Base-by-base conservation (phyloP, 2,113 vertebrate species). In the Progne subis region DNA sequence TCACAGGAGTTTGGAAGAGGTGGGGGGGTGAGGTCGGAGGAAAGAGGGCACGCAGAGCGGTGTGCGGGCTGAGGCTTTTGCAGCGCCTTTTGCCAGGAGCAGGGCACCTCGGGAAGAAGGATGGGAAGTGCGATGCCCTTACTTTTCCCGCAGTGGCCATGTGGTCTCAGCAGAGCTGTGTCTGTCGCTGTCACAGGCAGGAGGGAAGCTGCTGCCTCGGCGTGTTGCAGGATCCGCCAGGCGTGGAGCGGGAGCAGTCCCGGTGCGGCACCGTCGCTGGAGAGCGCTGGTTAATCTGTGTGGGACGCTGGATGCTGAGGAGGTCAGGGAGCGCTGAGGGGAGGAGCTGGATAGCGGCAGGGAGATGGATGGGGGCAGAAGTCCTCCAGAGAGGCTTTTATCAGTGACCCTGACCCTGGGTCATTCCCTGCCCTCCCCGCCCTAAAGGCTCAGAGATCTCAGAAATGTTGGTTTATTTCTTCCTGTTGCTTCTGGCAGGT, bases 131-230 rank as follows among this genome's bases (percentile, higher is more conserved):
- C 1, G 0, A 16, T 23, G 23, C 74, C 32, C 96, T 96, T 97
- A 97, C 96, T 86, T 97, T 94, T 75, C 96, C 95, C 24, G 90
- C 25, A 23, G 95, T 93, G 59, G 86, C 92, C 95, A 97, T 98
- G 97, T 52, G 97, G 50, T 76, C 39, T 31, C 2, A 53, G 87
- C 34, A 23, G 71, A 71, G 87, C 32, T 8, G 83, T 46, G 41
- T 25, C 5, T 0, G 29, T 57, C 0, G 2, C 43, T 14, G 60
- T 59, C 11, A 17, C 39, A n/a, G 74, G 69, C 59, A 56, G 55
- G 50, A 78, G 74, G 23, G 71, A 75, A 86, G 77, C 19, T 63
- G 81, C 24, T 0, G 3, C 11, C 1, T 7, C 11, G 11, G 7
- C 0, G 24, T 4, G 23, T 8, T 59, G 57, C 1, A 0, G 24